Percentiles rank a stretch among this genome's conserved stretches.
Conservation (phyloP, 1,140 invertebrate species). For the Rhizoglyphus robini region DNA sequence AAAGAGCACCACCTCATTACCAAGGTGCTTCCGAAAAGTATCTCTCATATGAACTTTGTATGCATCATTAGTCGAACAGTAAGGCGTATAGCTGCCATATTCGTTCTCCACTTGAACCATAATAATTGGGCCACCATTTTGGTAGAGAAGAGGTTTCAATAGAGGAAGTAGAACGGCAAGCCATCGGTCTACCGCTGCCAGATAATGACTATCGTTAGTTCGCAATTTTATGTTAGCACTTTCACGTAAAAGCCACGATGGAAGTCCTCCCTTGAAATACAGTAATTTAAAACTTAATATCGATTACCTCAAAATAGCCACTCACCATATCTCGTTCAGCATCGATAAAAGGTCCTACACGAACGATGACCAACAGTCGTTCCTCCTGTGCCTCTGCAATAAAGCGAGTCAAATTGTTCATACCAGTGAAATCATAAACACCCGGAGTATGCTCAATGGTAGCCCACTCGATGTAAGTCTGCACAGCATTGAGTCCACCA, state of each 20-base stretch:
- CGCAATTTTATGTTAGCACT: conserved; percentile 23
- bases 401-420: conserved; percentile 43
- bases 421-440: conserved; percentile 54
- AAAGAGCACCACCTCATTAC: conserved; percentile 22
- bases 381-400: conserved; percentile 62
- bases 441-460: conserved; percentile 62
- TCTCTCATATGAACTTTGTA: conserved; percentile 22
- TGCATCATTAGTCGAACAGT: conserved; percentile 18
- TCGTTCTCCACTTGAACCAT: conserved; percentile 32
- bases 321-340: conserved; percentile 54
- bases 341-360: conserved; percentile 85
- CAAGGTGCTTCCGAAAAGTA: conserved; percentile 14
- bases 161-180: conserved; percentile 32
- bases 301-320: background rate
- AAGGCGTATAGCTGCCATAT: conserved; percentile 23
- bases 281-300: no score
- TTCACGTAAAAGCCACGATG: conserved; percentile 31
- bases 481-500: conserved; percentile 64
- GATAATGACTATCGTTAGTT: conserved; percentile 28
- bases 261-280: conserved; percentile 36
- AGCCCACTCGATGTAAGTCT: conserved; percentile 74
- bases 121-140: conserved; percentile 35
- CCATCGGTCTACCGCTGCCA: conserved; percentile 33
- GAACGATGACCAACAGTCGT: conserved; percentile 62
- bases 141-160: conserved; percentile 34